Evolutionary conservation across 2,888 invertebrate genomes (phyloP).

Genomic region (Acanthococcus lagerstroemiae): DNA sequence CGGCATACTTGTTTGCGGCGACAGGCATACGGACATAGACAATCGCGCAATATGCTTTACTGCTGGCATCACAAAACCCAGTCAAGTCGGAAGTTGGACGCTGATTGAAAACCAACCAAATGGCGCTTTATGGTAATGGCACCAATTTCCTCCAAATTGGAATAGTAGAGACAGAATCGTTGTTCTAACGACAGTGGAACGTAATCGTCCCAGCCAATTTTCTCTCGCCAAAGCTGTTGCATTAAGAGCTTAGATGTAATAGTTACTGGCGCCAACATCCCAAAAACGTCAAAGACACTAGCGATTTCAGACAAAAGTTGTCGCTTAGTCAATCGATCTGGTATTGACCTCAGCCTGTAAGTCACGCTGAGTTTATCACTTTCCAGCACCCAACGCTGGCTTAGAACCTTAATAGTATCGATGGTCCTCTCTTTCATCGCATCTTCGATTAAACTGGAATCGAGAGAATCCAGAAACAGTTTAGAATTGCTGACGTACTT

Average conservation of each 20-base stretch:
- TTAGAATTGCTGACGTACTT: slow-evolving; percentile 36
- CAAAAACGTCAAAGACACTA: slow-evolving; percentile 18
- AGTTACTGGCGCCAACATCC: slow-evolving; percentile 6
- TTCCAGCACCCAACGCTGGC: slow-evolving; percentile 8
- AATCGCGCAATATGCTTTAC: not conserved
- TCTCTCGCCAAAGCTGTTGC: slow-evolving; percentile 10
- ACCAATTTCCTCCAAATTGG: not conserved
- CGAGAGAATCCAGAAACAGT: not conserved
- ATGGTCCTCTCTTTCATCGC: not conserved
- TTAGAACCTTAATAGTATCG: slow-evolving; percentile 1
- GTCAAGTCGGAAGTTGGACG: too few species aligned
- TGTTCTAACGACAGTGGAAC: not conserved
- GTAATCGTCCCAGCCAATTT: slow-evolving; percentile 17
- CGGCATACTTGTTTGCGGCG: too few species aligned
- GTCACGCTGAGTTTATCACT: not conserved
- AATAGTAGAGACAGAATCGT: not conserved
- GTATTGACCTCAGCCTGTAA: too few species aligned
- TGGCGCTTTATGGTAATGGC: not conserved
- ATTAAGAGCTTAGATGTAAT: slow-evolving; percentile 18
- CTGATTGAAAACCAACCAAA: too few species aligned
- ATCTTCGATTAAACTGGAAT: not conserved
- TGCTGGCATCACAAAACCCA: not conserved
- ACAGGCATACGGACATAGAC: too few species aligned
- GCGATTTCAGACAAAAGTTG: not conserved
- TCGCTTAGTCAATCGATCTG: slow-evolving; percentile 11